Evolutionary conservation across 2,113 vertebrate genomes (phyloP).

Genomic region (Oxygymnocypris stewartii): DNA sequence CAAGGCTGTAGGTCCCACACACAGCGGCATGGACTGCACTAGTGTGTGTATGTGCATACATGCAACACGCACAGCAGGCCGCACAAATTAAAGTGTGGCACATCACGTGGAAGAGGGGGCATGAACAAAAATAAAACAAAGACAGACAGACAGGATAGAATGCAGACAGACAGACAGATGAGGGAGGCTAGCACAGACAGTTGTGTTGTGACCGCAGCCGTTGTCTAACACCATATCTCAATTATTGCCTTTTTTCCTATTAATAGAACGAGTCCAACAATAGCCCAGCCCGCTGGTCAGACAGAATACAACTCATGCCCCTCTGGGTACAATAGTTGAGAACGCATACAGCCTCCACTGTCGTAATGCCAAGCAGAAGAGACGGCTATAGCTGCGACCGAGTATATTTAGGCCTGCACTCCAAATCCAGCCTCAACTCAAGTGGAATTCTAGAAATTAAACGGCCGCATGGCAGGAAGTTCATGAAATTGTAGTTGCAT

Average conservation of each 20-base stretch:
- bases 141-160: constrained; percentile 5
- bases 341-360: neutral
- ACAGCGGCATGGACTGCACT: constrained; percentile 15
- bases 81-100: constrained; percentile 21
- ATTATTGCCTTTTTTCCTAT: constrained; percentile 74
- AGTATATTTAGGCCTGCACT: constrained; percentile 33
- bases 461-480: constrained; percentile 20
- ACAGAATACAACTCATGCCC: constrained; percentile 68
- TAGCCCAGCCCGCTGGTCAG: constrained; percentile 64
- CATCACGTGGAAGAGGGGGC: constrained; percentile 17
- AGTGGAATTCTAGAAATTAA: constrained; percentile 28
- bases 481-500: constrained; percentile 17
- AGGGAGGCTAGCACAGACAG: constrained; percentile 8
- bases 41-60: neutral
- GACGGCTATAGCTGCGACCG: neutral
- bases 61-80: constrained; percentile 5
- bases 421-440: constrained; percentile 17
- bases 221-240: constrained; percentile 67
- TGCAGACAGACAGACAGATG: constrained; percentile 28
- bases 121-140: constrained; percentile 17
- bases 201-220: constrained; percentile 54
- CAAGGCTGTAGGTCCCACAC: constrained; percentile 70
- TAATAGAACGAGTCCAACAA: constrained; percentile 73
- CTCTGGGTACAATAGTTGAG: constrained; percentile 35
- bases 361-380: constrained; percentile 28